phyloP scores from a whole-genome alignment of 1,140 invertebrate genomes.

The Chymomyza costata region DNA sequence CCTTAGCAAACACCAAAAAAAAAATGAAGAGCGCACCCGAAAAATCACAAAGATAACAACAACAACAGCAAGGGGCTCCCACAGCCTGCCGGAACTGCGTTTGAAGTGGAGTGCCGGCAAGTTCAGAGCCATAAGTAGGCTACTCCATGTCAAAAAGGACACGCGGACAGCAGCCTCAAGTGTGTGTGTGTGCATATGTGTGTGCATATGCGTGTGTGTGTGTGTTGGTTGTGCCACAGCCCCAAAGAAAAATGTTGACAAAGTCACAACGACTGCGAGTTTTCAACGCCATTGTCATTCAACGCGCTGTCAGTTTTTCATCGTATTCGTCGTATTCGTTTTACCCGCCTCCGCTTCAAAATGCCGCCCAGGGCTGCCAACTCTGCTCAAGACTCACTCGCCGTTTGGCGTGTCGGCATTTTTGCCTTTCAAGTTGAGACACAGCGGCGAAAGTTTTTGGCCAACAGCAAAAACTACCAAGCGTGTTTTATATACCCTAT shows the following conservation, averaged over 20 bases:
- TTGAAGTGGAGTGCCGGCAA: constrained; percentile 22
- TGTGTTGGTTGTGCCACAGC: too few species aligned
- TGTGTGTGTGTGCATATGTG: constrained; percentile 6
- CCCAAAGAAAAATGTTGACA: constrained; percentile 58
- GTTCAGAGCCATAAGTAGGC: constrained; percentile 31
- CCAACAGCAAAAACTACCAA: constrained; percentile 47
- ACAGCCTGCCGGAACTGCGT: constrained; percentile 11
- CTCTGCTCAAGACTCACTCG: too few species aligned
- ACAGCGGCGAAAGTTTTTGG: constrained; percentile 45
- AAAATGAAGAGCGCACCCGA: constrained; percentile 9
- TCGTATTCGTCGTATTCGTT: too few species aligned
- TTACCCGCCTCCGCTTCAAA: constrained; percentile 28
- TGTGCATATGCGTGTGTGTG: background rate
- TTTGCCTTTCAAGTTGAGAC: constrained; percentile 45
- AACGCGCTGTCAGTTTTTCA: constrained; percentile 60
- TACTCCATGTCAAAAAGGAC: constrained; percentile 41
- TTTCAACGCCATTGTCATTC: constrained; percentile 57
- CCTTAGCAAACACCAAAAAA: constrained; percentile 41
- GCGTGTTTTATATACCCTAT: too few species aligned
- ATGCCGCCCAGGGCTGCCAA: constrained; percentile 12
- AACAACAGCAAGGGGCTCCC: constrained; percentile 5
- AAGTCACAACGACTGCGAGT: constrained; percentile 50
- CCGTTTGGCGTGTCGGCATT: constrained; percentile 27
- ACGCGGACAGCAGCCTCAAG: constrained; percentile 33
- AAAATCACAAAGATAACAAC: constrained; percentile 61